Conservation (phyloP, 1,140 invertebrate species). For the Neelides sp. region DNA sequence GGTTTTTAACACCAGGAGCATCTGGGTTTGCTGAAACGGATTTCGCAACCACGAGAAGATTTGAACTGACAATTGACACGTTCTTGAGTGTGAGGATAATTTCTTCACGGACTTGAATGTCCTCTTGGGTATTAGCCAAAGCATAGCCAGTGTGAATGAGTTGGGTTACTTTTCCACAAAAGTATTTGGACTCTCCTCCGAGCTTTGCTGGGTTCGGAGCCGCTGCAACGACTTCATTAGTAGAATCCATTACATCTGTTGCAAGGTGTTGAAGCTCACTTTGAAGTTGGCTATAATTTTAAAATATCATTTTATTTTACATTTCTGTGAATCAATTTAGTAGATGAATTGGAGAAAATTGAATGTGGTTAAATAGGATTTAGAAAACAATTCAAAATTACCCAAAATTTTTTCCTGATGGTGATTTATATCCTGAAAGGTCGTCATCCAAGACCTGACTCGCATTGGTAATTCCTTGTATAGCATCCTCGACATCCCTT, state of each 20-base stretch:
- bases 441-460: constrained; percentile 56
- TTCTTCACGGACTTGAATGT: constrained; percentile 52
- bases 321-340: too few species aligned
- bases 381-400: too few species aligned
- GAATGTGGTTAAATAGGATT: too few species aligned
- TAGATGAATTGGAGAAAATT: too few species aligned
- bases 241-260: constrained; percentile 61
- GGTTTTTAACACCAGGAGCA: constrained; percentile 79
- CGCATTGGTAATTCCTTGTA: constrained; percentile 63
- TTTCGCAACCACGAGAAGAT: constrained; percentile 74
- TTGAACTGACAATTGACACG: constrained; percentile 74
- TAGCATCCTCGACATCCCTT: constrained; percentile 73
- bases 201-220: constrained; percentile 50
- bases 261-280: constrained; percentile 67
- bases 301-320: too few species aligned
- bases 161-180: constrained; percentile 42
- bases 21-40: constrained; percentile 74
- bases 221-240: constrained; percentile 37
- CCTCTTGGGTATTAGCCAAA: constrained; percentile 36
- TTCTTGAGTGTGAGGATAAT: constrained; percentile 77
- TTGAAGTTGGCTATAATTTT: constrained; percentile 55
- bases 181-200: constrained; percentile 57
- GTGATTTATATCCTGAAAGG: constrained; percentile 34
- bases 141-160: constrained; percentile 22
- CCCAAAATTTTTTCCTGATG: constrained; percentile 57